Evolutionary conservation across 92 coral and sea anemone genomes (phyloP), one percentile per base, ranked within the genome.

Genomic region (Palythoa grandis): DNA sequence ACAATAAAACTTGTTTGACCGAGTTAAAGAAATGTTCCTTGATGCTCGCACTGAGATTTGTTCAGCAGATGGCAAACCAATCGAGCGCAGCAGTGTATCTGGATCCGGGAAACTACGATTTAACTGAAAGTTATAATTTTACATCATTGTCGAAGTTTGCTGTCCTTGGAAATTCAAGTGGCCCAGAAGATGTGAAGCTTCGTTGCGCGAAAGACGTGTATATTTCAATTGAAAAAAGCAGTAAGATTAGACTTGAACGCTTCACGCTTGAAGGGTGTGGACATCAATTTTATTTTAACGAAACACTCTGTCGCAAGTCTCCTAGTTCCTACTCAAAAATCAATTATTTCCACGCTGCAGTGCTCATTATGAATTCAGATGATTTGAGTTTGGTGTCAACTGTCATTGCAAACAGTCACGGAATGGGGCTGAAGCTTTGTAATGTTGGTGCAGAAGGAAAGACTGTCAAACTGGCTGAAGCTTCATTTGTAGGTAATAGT

Each of bases 161-260:
- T 12, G 29, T 92, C 24, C 15, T 71, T 60, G 93, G 95, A 47
- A 87, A 82, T 16, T 24, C 71, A 35, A 74, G 35, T 15, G 65
- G 84, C 39, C 73, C 87, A 25, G 72, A 19, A n/a, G 66, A 77
- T 63, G 92, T 92, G 76, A 69, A 82, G 16, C 83, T 94, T 78
- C 85, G 89, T 22, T 95, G 98, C 68, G 15, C 60, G 11, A 38
- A 37, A 12, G 79, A 85, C 63, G 91, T 88, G 19, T 94, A 92
- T 52, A 87, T 96, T 17, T 87, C 95, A 15, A 91, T 93, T 48
- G 89, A 84, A 15, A 74, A 73, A 52, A 86, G 98, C 82, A 78
- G 83, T 74, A 90, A 83, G 52, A 88, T 96, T 53, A 53, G 48
- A 20, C 82, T 96, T 22, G 70, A 83, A 29, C 74, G 82, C 52